These are phyloP conservation scores for Cyrtonyx montezumae DNA, from an alignment of 2,113 vertebrate species.

Conservation along the genomic window DNA sequence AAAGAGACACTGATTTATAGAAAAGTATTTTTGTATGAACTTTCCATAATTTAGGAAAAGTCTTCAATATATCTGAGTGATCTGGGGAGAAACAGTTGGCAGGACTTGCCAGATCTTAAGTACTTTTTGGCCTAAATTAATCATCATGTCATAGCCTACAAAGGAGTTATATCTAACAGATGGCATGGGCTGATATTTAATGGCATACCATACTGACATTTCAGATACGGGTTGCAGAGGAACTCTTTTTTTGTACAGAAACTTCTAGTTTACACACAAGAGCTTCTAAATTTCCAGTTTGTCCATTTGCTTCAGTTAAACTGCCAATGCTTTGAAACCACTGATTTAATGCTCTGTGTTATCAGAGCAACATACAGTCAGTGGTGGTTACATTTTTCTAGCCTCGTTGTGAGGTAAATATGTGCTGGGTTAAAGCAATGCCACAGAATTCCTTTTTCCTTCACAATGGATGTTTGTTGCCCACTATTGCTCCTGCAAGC, in stretches of 20 bases:
- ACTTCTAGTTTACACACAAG: neutral
- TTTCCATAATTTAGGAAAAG: neutral
- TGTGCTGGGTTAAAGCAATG: neutral
- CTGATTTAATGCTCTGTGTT: neutral
- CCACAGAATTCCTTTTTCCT: neutral
- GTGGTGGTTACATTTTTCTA: neutral
- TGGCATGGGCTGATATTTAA: rapidly evolving
- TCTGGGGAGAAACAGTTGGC: neutral
- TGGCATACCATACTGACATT: neutral
- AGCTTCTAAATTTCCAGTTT: neutral
- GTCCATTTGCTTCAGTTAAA: neutral
- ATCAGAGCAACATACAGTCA: neutral
- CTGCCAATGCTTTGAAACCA: neutral
- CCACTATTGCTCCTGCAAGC: neutral
- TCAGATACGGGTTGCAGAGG: neutral
- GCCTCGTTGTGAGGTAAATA: neutral
- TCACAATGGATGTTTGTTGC: neutral
- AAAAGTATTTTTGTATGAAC: neutral
- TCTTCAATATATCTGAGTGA: neutral
- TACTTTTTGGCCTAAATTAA: conserved; percentile 32
- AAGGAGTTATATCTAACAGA: neutral
- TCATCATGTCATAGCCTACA: neutral
- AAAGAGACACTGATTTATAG: neutral
- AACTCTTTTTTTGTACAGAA: neutral
- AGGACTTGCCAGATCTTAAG: neutral